A percentile compares a stretch with the other conserved stretches of the same genome.
Evolutionary conservation across 2,113 vertebrate species (phyloP).

Genomic region (Megaptera novaeangliae): DNA sequence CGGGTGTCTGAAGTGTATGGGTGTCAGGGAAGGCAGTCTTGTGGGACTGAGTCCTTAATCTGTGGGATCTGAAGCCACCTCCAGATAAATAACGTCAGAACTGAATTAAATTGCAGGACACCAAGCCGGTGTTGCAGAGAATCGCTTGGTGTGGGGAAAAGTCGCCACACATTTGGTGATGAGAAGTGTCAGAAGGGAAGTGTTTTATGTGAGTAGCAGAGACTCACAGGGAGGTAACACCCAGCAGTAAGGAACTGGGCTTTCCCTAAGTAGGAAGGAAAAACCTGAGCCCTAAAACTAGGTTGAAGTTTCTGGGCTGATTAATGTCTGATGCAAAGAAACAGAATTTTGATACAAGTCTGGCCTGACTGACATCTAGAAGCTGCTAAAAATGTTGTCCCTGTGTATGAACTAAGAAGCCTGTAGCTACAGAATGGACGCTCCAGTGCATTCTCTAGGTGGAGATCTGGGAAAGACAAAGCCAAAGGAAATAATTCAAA

Average conservation of each 20-base stretch:
- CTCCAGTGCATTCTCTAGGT: background rate
- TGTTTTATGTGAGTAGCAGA: background rate
- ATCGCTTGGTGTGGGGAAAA: background rate
- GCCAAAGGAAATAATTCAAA: background rate
- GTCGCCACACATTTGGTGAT: background rate
- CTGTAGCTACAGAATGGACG: background rate
- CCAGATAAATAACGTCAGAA: background rate
- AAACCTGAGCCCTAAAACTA: background rate
- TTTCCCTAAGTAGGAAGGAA: background rate
- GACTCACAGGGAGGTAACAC: background rate
- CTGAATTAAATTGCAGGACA: background rate
- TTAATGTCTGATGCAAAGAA: background rate
- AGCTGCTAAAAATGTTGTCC: background rate
- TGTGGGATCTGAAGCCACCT: background rate
- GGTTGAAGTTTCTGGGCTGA: background rate
- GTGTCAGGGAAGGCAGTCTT: background rate
- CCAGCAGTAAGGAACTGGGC: background rate
- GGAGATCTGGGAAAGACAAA: background rate
- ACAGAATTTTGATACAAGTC: background rate
- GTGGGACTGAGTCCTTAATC: background rate
- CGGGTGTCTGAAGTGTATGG: background rate
- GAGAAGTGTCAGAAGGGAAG: background rate
- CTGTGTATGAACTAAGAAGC: background rate
- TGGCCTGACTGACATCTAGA: fast-evolving
- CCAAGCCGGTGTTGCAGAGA: background rate